Conservation (phyloP, 1,140 invertebrate genomes). For the Ephestia elutella region DNA sequence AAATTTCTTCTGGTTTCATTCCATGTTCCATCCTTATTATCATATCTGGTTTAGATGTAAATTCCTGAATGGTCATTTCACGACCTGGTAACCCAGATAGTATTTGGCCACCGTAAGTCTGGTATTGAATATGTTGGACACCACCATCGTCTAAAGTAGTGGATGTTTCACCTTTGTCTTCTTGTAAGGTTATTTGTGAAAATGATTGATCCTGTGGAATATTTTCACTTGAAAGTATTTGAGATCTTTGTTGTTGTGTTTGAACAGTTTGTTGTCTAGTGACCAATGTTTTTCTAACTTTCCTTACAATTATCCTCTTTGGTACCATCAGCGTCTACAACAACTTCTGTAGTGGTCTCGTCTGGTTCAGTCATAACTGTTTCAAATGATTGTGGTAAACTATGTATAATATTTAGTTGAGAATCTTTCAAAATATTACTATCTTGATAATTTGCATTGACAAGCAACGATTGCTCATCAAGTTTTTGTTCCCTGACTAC, state of each 20-base stretch:
- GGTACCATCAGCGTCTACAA: conserved; percentile 86
- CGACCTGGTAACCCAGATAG: conserved; percentile 76
- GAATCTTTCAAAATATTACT: conserved; percentile 72
- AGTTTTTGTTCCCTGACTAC: conserved; percentile 68
- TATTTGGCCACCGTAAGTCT: conserved; percentile 78
- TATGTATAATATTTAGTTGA: conserved; percentile 79
- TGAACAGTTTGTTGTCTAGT: conserved; percentile 73
- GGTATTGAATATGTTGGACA: conserved; percentile 76
- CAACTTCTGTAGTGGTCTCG: conserved; percentile 84
- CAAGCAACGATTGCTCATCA: conserved; percentile 76
- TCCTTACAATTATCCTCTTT: conserved; percentile 85
- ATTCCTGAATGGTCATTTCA: conserved; percentile 78
- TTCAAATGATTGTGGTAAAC: conserved; percentile 83
- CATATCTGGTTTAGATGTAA: conserved; percentile 77
- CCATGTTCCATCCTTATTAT: conserved; percentile 72
- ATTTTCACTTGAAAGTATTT: conserved; percentile 56
- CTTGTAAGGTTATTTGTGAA: conserved; percentile 78
- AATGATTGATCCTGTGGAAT: conserved; percentile 75
- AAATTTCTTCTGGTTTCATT: conserved; percentile 74
- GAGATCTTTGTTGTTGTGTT: conserved; percentile 58
- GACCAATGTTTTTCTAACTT: conserved; percentile 76
- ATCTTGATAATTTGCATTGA: conserved; percentile 83
- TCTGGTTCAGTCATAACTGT: conserved; percentile 85
- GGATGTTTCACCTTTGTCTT: conserved; percentile 78
- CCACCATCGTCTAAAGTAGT: conserved; percentile 77